Conservation (phyloP, 2,888 invertebrate species). For the Vannuccia rotundouncinata region DNA sequence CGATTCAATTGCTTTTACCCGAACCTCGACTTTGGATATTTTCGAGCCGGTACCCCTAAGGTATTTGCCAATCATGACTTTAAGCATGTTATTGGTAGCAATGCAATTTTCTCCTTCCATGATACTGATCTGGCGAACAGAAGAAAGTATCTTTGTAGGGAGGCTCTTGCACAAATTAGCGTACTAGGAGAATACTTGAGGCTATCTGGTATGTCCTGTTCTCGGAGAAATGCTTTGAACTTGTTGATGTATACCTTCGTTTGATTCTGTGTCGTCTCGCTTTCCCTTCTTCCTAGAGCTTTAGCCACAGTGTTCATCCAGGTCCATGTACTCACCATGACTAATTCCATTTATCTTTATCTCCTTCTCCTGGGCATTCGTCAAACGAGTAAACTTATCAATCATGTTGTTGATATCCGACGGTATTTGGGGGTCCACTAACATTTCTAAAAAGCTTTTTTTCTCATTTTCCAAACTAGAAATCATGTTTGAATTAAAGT, state of each 20-base stretch:
- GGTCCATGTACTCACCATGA: neutral
- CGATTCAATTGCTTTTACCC: neutral
- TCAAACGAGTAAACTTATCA: no score
- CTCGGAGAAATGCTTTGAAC: neutral
- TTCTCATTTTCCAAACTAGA: no score
- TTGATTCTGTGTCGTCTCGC: neutral
- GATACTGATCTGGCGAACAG: neutral
- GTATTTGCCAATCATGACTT: neutral
- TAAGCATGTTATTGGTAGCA: neutral
- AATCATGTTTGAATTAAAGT: no score
- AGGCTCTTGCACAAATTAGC: no score
- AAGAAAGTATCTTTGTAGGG: no score
- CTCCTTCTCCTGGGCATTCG: no score
- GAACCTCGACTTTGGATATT: neutral
- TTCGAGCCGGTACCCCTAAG: neutral
- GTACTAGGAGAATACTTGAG: no score
- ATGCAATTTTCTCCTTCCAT: neutral
- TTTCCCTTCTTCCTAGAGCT: neutral
- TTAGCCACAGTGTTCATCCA: neutral
- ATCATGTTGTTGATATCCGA: no score
- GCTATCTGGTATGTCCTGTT: neutral
- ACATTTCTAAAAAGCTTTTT: no score
- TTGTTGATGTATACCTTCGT: neutral
- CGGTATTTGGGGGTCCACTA: no score
- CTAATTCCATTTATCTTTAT: neutral